Conservation (phyloP, 2,888 invertebrate genomes). For the Baronia brevicornis region DNA sequence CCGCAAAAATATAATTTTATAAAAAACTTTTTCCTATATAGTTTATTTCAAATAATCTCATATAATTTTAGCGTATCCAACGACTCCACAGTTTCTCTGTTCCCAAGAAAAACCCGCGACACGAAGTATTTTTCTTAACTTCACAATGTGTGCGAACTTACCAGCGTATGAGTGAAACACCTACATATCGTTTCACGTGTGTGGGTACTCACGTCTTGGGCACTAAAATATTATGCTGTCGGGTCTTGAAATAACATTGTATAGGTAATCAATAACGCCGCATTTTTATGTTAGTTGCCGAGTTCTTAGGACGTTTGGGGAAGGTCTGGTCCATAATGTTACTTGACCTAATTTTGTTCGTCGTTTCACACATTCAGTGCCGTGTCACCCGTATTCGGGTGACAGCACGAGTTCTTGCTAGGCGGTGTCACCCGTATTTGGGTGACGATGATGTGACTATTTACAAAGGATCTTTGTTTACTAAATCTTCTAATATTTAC, state of each 20-base stretch:
- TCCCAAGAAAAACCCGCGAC: constrained; percentile 65
- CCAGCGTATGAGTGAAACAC: constrained; percentile 22
- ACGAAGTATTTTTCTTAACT: constrained; percentile 67
- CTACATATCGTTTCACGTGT: constrained; percentile 16
- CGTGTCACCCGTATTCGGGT: too few relatives aligned
- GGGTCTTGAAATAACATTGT: constrained; percentile 74
- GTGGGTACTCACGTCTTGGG: constrained; percentile 52
- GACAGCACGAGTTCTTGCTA: too few relatives aligned
- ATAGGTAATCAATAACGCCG: constrained; percentile 73
- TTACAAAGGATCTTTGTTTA: too few relatives aligned
- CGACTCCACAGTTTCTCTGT: constrained; percentile 35
- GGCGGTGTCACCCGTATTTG: too few relatives aligned
- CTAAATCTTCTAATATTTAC: too few relatives aligned
- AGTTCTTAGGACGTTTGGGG: constrained; percentile 24
- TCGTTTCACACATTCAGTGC: too few relatives aligned
- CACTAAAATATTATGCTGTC: constrained; percentile 76
- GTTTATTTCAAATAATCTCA: constrained; percentile 7
- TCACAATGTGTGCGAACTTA: constrained; percentile 24
- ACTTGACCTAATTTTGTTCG: too few relatives aligned
- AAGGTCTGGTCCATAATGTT: constrained; percentile 19
- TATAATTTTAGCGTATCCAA: constrained; percentile 3
- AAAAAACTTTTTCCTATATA: constrained; percentile 8
- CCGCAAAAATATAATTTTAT: neutral
- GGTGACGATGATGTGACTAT: too few relatives aligned
- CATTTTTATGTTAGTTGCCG: constrained; percentile 54